phyloP scores from a whole-genome alignment of 2,113 vertebrate species.

The Chitala chitala region DNA sequence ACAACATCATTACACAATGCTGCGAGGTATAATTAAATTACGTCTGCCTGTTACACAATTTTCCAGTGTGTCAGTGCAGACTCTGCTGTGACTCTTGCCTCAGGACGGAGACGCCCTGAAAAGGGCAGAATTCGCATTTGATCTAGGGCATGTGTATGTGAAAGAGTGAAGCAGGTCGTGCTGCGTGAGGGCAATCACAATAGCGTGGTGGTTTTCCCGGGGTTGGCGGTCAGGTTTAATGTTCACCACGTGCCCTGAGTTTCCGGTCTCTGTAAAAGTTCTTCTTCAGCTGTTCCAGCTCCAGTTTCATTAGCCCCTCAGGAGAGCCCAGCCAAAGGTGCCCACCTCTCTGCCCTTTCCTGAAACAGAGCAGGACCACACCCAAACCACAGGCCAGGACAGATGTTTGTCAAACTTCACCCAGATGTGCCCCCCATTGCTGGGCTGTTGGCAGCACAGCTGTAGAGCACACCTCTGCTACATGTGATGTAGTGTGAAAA shows the following conservation, averaged over 20 bases:
- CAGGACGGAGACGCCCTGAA: background rate
- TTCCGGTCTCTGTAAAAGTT: background rate
- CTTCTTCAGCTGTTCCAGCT: background rate
- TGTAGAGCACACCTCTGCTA: too few relatives aligned
- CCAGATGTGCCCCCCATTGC: background rate
- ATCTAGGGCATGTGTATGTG: background rate
- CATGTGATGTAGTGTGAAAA: too few relatives aligned
- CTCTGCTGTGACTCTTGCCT: background rate
- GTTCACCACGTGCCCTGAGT: background rate
- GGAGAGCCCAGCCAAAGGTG: background rate
- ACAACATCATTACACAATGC: background rate
- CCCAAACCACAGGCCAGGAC: background rate
- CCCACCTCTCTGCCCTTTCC: background rate
- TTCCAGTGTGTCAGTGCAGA: background rate
- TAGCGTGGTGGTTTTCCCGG: background rate
- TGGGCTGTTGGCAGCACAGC: background rate
- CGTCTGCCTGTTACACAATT: background rate
- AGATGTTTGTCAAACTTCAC: background rate
- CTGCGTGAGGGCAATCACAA: background rate
- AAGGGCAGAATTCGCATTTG: background rate
- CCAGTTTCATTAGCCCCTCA: background rate
- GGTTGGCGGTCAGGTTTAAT: background rate
- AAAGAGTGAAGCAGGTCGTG: background rate
- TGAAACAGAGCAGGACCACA: background rate
- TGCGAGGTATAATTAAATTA: background rate